Percentiles rank a stretch among this genome's conserved stretches.
These are phyloP conservation scores for Lingula anatina DNA, from an alignment of 2,888 invertebrate species.

Conservation along the genomic window DNA sequence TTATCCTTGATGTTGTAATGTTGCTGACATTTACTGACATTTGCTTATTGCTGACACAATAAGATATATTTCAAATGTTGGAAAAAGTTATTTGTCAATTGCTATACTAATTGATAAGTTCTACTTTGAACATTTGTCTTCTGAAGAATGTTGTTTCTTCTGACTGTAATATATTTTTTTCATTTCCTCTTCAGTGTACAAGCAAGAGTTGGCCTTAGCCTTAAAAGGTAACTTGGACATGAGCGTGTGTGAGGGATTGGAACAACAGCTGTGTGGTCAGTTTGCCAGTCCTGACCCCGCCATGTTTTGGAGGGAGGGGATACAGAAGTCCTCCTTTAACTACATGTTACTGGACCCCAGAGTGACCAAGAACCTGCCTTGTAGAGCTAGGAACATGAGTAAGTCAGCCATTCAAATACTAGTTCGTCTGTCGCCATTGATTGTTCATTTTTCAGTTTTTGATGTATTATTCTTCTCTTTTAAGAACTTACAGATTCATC, in stretches of 20 bases:
- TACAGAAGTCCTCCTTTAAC: constrained; percentile 75
- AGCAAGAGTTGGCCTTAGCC: constrained; percentile 31
- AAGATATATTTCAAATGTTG: no score
- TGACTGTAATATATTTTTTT: no score
- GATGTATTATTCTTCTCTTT: not conserved
- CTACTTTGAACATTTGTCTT: no score
- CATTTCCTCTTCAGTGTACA: constrained; percentile 35
- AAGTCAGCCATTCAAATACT: constrained; percentile 9
- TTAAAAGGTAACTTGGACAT: constrained; percentile 21
- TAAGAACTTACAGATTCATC: no score
- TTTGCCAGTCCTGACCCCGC: constrained; percentile 27
- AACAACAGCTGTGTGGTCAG: constrained; percentile 30
- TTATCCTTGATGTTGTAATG: no score
- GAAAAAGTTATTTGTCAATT: no score
- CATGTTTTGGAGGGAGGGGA: constrained; percentile 46
- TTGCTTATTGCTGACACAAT: no score
- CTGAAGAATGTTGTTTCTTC: no score
- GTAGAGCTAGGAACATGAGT: constrained; percentile 43
- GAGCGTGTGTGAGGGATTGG: constrained; percentile 12
- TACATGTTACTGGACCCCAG: constrained; percentile 86
- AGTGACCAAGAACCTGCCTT: constrained; percentile 72
- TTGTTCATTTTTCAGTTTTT: no score
- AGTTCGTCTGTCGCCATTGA: no score
- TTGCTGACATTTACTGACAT: no score
- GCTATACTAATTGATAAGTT: not conserved